phyloP scores from a whole-genome alignment of 2,797 vertebrate genomes.

The Cirrhinus mrigala region DNA sequence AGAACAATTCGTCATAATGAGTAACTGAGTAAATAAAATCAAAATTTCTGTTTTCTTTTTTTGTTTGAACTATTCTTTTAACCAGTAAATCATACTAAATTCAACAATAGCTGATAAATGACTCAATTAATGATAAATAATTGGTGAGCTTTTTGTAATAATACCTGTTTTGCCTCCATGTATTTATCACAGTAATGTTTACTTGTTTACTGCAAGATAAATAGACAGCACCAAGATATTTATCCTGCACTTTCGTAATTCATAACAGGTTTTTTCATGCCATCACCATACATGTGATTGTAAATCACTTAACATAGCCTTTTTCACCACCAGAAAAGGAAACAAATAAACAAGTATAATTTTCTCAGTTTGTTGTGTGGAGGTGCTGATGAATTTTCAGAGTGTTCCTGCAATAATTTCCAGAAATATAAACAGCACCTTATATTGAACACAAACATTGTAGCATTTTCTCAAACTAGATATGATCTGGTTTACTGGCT shows the following conservation, averaged over 20 bases:
- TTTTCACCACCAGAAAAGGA: neutral
- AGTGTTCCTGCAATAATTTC: neutral
- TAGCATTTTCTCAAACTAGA: neutral
- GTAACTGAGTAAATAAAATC: no score
- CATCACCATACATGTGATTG: neutral
- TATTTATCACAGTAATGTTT: neutral
- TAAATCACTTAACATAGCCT: neutral
- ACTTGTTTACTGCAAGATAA: neutral
- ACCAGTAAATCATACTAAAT: neutral
- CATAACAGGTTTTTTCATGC: neutral
- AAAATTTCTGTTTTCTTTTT: neutral
- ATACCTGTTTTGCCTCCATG: neutral
- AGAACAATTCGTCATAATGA: no score
- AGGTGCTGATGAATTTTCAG: neutral
- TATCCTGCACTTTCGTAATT: neutral
- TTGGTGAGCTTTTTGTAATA: neutral
- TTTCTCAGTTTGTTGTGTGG: neutral
- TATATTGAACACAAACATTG: neutral
- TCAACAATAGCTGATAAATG: neutral
- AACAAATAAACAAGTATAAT: neutral
- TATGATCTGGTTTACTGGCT: neutral
- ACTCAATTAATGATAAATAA: neutral
- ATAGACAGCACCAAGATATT: neutral
- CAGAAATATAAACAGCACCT: neutral
- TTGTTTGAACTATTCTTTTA: neutral